Evolutionary conservation across 2,888 invertebrate species (phyloP), one percentile per base, ranked within the genome.

Genomic region (Chelonus formosanus): DNA sequence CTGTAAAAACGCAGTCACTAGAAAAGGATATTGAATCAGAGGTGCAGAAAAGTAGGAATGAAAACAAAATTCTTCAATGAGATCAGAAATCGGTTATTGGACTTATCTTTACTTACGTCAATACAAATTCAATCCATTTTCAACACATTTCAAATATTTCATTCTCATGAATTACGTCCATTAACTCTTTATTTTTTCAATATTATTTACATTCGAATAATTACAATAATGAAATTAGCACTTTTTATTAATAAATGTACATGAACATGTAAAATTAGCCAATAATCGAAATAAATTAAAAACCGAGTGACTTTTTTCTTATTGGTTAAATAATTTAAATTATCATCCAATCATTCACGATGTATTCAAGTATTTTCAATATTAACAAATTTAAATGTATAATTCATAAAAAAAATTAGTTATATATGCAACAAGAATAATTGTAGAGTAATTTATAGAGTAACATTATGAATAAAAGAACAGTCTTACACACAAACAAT

Each of bases 31-130:
- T n/a, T 52, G 58, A 48, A 63, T 53, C 54, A 61, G 34, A 50
- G 63, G 43, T 44, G 59, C 20, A 50, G 65, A 44, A 61, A 65
- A 63, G 50, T 60, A 56, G 62, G 61, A 56, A 64, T 63, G 54
- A 63, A 62, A 62, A 63, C 54, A 57, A 20, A 34, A 35, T 8
- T 47, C 62, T 62, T 40, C 36, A 36, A 32, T 20, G 34, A 34
- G 32, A 59, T 69, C 76, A 78, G 78, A 82, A 80, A 80, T 81
- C 77, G 81, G 82, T 83, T 83, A 83, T 80, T 79, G 71, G 74
- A 78, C 80, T 81, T 79, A 81, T 82, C 79, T 75, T 73, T 75
- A 74, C 74, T 67, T 52, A 45, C 72, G 80, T 78, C 81, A 81
- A 83, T 83, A 81, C 82, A 83, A 78, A 80, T 80, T 75, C 74